Conservation (phyloP, 2,797 vertebrate genomes). For the Argyrosomus regius region DNA sequence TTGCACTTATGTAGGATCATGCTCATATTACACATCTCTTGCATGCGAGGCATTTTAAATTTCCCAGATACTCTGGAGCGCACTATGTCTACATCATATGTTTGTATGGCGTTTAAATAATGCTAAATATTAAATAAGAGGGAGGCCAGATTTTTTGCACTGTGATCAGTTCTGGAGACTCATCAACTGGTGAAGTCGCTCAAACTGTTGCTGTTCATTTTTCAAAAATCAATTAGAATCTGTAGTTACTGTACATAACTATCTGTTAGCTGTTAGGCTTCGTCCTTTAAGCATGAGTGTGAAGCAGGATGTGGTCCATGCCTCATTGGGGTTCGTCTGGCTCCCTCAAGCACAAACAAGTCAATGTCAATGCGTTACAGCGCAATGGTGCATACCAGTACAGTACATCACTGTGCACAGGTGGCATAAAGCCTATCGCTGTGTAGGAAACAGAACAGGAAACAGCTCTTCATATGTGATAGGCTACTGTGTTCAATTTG, state of each 20-base stretch:
- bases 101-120: constrained; percentile 29
- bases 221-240: too few species aligned
- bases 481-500: too few species aligned
- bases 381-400: neutral
- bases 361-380: neutral
- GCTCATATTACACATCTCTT: neutral
- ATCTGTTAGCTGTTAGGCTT: neutral
- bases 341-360: neutral
- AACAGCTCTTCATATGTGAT: too few species aligned
- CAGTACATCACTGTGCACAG: neutral
- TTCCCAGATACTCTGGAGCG: neutral
- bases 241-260: too few species aligned
- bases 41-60: neutral
- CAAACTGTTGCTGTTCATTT: neutral
- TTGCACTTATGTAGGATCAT: neutral
- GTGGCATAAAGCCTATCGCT: neutral
- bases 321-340: neutral
- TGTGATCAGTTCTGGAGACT: constrained; percentile 18
- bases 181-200: neutral
- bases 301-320: neutral
- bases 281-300: neutral
- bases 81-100: neutral
- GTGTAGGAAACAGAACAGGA: neutral
- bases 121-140: constrained; percentile 16
- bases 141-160: constrained; percentile 21